Percentiles rank a stretch among this genome's conserved stretches.
Conservation (phyloP, 2,113 vertebrate species). For the Manacus vitellinus region DNA sequence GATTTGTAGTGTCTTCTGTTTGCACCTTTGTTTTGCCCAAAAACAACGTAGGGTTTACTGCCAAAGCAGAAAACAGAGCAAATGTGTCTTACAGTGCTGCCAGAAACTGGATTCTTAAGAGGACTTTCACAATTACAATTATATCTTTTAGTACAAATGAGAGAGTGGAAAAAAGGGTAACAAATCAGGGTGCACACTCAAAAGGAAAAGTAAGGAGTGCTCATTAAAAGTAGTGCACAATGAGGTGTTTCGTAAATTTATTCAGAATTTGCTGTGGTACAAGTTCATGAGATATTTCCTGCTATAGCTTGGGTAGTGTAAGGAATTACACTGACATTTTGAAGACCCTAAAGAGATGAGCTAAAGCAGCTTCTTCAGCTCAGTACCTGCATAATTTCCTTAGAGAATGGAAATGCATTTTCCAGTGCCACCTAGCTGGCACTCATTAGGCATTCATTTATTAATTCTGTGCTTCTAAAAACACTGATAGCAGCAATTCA, state of each 20-base stretch:
- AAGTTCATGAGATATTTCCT: not conserved
- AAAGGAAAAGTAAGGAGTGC: not conserved
- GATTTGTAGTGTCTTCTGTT: not conserved
- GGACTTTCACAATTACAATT: not conserved
- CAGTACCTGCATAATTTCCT: not conserved
- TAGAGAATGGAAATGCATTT: not conserved
- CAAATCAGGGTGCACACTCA: not conserved
- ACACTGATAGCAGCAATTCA: not conserved
- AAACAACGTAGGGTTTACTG: not conserved
- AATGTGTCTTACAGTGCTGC: accelerated
- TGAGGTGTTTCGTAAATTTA: not conserved
- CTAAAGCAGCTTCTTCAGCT: not conserved
- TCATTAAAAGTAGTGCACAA: not conserved
- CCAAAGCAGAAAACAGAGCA: not conserved
- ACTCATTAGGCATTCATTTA: not conserved
- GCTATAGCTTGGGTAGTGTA: not conserved
- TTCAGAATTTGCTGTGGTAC: not conserved
- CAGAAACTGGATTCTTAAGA: not conserved
- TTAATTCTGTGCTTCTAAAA: not conserved
- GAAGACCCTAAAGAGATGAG: not conserved
- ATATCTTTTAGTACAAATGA: not conserved
- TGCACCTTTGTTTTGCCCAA: not conserved
- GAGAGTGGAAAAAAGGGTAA: not conserved
- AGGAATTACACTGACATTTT: not conserved
- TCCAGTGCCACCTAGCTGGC: not conserved